phyloP scores from a whole-genome alignment of 2,888 invertebrate genomes.

The Thelaira solivaga region DNA sequence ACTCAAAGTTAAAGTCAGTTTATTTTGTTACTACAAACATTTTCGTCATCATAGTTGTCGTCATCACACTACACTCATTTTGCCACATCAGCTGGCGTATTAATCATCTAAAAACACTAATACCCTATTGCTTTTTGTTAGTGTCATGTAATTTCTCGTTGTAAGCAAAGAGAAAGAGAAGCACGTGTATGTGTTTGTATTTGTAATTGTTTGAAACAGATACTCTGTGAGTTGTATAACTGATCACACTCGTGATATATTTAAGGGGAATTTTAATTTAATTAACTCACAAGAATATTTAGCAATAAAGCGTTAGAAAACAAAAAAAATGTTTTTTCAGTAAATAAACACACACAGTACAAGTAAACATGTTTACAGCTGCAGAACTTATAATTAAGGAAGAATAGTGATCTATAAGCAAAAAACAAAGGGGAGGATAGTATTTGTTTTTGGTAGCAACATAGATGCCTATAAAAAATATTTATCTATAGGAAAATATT shows the following conservation, averaged over 20 bases:
- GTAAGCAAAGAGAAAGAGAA: neutral
- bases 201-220: neutral
- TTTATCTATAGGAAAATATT: too few relatives aligned
- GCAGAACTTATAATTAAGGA: too few relatives aligned
- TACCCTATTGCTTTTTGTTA: conserved; percentile 1
- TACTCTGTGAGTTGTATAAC: neutral
- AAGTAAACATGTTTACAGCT: too few relatives aligned
- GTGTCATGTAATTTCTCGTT: neutral
- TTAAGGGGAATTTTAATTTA: conserved; percentile 10
- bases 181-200: neutral
- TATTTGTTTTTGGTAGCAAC: too few relatives aligned
- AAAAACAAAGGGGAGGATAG: too few relatives aligned
- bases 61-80: conserved; percentile 3
- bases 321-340: too few relatives aligned
- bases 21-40: neutral
- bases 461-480: too few relatives aligned
- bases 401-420: too few relatives aligned
- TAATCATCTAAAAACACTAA: neutral
- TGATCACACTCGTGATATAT: neutral
- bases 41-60: neutral
- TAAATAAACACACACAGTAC: too few relatives aligned
- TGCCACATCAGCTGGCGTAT: conserved; percentile 18
- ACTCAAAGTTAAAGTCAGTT: neutral
- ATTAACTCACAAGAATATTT: neutral
- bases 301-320: neutral